A percentile compares a stretch with the other conserved stretches of the same genome.
Conservation (phyloP, 2,797 vertebrate species). For the Hippoglossus hippoglossus region DNA sequence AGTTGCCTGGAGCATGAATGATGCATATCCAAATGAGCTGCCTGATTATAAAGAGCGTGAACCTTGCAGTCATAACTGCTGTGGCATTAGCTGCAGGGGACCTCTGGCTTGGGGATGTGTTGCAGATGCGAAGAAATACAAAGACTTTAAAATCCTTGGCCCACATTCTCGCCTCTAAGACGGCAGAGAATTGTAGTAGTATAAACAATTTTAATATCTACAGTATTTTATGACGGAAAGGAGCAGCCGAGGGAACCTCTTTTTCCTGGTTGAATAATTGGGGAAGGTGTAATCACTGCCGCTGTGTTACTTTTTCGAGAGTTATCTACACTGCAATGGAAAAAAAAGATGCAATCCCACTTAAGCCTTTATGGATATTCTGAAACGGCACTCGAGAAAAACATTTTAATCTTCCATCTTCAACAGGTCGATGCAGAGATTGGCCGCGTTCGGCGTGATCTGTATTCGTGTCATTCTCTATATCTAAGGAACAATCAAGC, state of each 20-base stretch:
- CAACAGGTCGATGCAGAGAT: slow-evolving; percentile 17
- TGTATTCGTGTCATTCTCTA: slow-evolving; percentile 10
- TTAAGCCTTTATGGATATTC: slow-evolving; percentile 18
- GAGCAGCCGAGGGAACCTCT: too few relatives aligned
- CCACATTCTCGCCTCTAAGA: slow-evolving; percentile 19
- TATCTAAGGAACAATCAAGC: neutral
- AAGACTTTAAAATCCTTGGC: slow-evolving; percentile 31
- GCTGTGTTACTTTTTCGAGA: slow-evolving; percentile 7
- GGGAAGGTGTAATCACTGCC: slow-evolving; percentile 11
- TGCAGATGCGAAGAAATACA: slow-evolving; percentile 29
- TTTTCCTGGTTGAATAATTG: slow-evolving; percentile 12
- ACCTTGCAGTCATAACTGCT: slow-evolving; percentile 56
- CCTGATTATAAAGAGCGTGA: slow-evolving; percentile 63
- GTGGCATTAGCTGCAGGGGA: slow-evolving; percentile 59
- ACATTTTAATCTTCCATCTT: neutral
- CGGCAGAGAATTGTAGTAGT: slow-evolving; percentile 1
- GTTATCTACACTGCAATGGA: slow-evolving; percentile 3
- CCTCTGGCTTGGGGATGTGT: slow-evolving; percentile 38
- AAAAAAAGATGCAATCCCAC: slow-evolving; percentile 16
- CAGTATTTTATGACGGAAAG: neutral
- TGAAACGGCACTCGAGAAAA: slow-evolving; percentile 1
- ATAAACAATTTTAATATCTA: slow-evolving; percentile 12
- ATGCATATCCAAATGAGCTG: slow-evolving; percentile 70
- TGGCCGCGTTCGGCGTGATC: slow-evolving; percentile 5
- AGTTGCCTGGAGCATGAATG: slow-evolving; percentile 67